Evolutionary conservation across 2,888 invertebrate species (phyloP), one percentile per base, ranked within the genome.

Genomic region (Atherix ibis): DNA sequence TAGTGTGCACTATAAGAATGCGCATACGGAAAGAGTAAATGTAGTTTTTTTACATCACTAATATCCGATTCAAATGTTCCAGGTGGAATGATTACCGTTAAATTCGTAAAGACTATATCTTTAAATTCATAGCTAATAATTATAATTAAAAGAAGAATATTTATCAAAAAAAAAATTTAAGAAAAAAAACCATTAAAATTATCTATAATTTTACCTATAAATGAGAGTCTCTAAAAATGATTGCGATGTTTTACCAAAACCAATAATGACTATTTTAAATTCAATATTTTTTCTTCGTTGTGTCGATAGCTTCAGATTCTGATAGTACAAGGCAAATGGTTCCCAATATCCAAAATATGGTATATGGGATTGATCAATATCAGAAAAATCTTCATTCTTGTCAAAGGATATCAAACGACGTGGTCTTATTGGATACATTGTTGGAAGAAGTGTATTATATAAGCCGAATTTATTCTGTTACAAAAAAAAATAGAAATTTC

Each of bases 31-130:
- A 29, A 34, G 5, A 34, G 28, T 17, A 18, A 28, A 8, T 4
- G n/a, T 9, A 9, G 6, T 12, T 15, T 34, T 12, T 17, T 14
- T 8, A 13, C 18, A 18, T 26, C 25, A 5, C 9, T 25, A 15
- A 26, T 19, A 10, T 35, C 27, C n/a, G 34, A 30, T 25, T 33
- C 27, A 18, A 28, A 19, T 8, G 76, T 47, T 1, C 80, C 79
- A 46, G 75, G 67, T 3, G 71, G 68, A 1, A 77, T 75, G 3
- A 84, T 65, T 29, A 84, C 51, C 0, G 75, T 76, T 13, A 84
- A 51, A 49, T 81, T 80, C 35, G 71, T 71, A 49, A 78, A 81
- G 3, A 64, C 65, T 13, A 73, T 48, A 46, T 71, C 62, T 2
- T 64, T 52, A 1, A 58, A 48, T 26, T 60, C 56, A 9, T 67